Percentiles rank a stretch among this genome's conserved stretches.
Conservation (phyloP, 2,113 vertebrate species). For the Marcusenius ussheri region DNA sequence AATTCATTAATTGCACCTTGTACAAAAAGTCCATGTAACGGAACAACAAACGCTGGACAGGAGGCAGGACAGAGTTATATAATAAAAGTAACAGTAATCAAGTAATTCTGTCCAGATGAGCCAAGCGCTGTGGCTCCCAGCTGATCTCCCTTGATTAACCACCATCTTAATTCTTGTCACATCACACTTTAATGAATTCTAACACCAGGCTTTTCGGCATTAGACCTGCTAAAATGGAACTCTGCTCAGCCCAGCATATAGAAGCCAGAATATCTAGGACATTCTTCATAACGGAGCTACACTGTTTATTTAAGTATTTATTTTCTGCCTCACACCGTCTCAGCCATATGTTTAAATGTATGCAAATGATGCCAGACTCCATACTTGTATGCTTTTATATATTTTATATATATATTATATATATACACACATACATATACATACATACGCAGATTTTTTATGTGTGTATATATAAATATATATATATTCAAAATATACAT, state of each 20-base stretch:
- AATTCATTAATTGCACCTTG: conserved; percentile 2
- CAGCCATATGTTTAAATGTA: background rate
- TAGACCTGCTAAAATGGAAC: conserved; percentile 46
- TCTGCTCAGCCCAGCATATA: conserved; percentile 40
- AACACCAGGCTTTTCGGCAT: conserved; percentile 40
- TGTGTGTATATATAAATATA: background rate
- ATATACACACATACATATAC: background rate
- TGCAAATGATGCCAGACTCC: background rate
- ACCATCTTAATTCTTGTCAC: conserved; percentile 44
- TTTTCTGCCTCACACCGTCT: no score
- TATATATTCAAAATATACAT: background rate
- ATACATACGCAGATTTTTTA: background rate
- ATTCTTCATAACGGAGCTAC: background rate
- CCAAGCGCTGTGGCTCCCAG: conserved; percentile 11
- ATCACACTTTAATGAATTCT: conserved; percentile 53
- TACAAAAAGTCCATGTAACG: background rate
- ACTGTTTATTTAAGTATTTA: background rate
- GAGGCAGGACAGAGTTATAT: background rate
- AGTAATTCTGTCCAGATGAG: conserved; percentile 6
- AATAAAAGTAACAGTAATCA: conserved; percentile 6
- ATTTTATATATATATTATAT: background rate
- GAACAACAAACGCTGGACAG: conserved; percentile 5
- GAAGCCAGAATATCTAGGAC: conserved; percentile 38
- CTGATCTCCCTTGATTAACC: conserved; percentile 19
- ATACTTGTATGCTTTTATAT: background rate